Evolutionary conservation across 2,888 invertebrate genomes (phyloP).

Genomic region (Stenoptilia bipunctidactyla): DNA sequence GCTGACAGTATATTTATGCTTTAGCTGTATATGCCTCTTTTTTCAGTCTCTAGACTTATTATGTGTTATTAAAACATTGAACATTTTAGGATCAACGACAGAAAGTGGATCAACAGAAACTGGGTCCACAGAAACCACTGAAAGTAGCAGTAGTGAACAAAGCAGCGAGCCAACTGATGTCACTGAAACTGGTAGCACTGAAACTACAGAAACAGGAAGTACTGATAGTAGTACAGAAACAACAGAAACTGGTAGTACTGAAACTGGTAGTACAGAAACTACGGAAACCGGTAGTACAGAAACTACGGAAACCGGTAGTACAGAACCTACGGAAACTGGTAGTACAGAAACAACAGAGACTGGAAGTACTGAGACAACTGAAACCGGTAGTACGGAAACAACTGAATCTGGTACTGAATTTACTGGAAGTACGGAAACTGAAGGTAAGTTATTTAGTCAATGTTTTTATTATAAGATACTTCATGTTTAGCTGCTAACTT

Average conservation of each 20-base stretch:
- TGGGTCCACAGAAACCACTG: conserved; percentile 1
- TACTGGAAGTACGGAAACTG: conserved; percentile 1
- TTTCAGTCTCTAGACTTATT: too few species aligned
- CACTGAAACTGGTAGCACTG: conserved; percentile 7
- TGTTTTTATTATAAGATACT: neutral
- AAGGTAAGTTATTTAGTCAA: conserved; percentile 6
- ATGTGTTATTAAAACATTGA: too few species aligned
- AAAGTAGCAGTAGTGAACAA: conserved; percentile 13
- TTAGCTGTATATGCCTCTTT: too few species aligned
- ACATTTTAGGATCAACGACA: too few species aligned
- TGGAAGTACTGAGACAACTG: conserved; percentile 13
- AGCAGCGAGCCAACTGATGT: too few species aligned
- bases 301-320: conserved; percentile 1
- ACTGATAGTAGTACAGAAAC: conserved; percentile 6
- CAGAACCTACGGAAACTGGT: conserved; percentile 13
- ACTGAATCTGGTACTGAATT: conserved; percentile 6
- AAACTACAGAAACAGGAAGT: conserved; percentile 10
- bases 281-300: conserved; percentile 8
- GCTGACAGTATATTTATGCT: too few species aligned
- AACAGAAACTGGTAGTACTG: conserved; percentile 13
- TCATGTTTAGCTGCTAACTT: conserved; percentile 6
- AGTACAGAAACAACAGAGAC: conserved; percentile 12
- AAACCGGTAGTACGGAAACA: conserved; percentile 10
- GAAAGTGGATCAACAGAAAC: conserved; percentile 6
- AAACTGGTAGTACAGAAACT: conserved; percentile 5